Evolutionary conservation across 2,888 invertebrate species (phyloP), one percentile per base, ranked within the genome.

Genomic region (Drosophila pseudotakahashii): DNA sequence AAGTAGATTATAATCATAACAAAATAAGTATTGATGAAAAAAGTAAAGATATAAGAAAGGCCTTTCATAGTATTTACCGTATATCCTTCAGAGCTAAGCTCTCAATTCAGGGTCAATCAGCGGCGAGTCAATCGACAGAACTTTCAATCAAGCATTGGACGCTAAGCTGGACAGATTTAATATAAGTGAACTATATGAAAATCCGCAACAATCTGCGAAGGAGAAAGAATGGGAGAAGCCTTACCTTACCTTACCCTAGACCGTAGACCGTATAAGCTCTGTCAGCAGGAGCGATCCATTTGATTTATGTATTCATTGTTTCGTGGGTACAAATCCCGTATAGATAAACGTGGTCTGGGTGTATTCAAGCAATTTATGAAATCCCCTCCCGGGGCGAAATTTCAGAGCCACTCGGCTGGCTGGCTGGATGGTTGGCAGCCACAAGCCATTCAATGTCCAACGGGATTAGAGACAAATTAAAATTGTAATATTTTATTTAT

Each of bases 401-500:
- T 34, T 30, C 19, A 61, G 32, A 44, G 36, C 51, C 26, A 47
- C 32, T 34, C 51, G 45, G 30, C 62, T 63, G 54, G 30, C 62
- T 63, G 54, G 61, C 67, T 10, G 32, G 32, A 10, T 34, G 34
- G 34, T 11, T 13, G 54, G 63, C 67, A 62, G 75, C 63, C 66
- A 69, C 60, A 71, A 68, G 66, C 74, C 70, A 78, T 72, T 78
- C 62, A 50, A 52, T 70, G 76, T 75, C 79, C 79, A 64, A 61
- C 68, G 81, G 87, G 85, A 85, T 87, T 83, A 86, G 85, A 79
- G 84, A 84, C 86, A 86, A 86, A 86, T 86, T 86, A 87, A 85
- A 86, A 85, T 78, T 87, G 83, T 85, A 85, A 86, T 87, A 85
- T 83, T 81, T 87, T 87, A 86, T 86, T 85, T 87, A 86, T 85